These are phyloP conservation scores for Pyrgilauda ruficollis DNA, from an alignment of 2,113 vertebrate genomes.

Conservation along the genomic window DNA sequence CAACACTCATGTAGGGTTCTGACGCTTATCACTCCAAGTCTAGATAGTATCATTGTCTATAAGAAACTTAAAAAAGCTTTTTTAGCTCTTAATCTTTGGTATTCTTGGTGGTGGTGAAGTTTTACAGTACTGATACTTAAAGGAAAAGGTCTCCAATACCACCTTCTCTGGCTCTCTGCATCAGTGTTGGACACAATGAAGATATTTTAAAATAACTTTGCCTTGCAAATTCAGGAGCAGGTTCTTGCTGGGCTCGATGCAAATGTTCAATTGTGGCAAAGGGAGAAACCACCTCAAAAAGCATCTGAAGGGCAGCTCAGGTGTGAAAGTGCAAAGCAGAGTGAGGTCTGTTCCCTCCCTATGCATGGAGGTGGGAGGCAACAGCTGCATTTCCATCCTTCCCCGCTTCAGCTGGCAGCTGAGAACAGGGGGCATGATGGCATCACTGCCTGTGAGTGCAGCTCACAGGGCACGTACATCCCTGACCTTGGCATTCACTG, in stretches of 20 bases:
- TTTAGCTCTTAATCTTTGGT: background rate
- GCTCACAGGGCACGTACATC: background rate
- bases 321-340: background rate
- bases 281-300: background rate
- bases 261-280: background rate
- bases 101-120: background rate
- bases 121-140: background rate
- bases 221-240: background rate
- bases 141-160: background rate
- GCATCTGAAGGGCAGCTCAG: background rate
- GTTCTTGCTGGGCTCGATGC: background rate
- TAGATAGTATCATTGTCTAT: background rate
- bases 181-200: background rate
- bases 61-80: background rate
- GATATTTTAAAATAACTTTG: background rate
- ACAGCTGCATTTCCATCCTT: background rate
- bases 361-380: rapidly evolving
- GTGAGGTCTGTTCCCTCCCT: background rate
- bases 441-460: background rate
- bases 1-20: background rate
- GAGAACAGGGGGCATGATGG: background rate
- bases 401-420: background rate
- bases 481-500: background rate
- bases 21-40: background rate
- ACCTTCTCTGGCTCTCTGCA: background rate